phyloP scores from a whole-genome alignment of 2,888 invertebrate genomes.

The Drosophila imparisetae region DNA sequence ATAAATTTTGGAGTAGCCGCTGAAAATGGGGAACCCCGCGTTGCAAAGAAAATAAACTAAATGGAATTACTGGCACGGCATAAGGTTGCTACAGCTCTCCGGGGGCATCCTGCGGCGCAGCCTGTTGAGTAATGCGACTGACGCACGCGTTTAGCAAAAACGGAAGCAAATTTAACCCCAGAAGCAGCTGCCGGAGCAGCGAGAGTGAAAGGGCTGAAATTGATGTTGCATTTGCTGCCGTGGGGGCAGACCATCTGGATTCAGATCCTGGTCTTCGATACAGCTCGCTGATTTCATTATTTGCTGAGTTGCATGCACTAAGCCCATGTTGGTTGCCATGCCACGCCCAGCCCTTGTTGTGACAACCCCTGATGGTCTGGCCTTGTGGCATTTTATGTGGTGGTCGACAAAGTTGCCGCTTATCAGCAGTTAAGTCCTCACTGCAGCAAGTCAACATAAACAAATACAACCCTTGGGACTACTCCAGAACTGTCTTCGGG shows the following conservation, averaged over 20 bases:
- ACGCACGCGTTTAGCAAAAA: constrained; percentile 58
- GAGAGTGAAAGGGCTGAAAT: constrained; percentile 45
- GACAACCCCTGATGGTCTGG: constrained; percentile 39
- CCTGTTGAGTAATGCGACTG: constrained; percentile 65
- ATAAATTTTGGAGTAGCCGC: constrained; percentile 58
- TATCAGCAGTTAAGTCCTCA: constrained; percentile 73
- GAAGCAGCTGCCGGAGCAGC: constrained; percentile 47
- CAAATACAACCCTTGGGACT: constrained; percentile 65
- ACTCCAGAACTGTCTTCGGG: constrained; percentile 30
- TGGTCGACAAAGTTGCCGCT: constrained; percentile 71
- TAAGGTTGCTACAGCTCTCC: constrained; percentile 32
- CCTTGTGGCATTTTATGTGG: constrained; percentile 28
- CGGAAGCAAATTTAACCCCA: constrained; percentile 46
- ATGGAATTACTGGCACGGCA: constrained; percentile 60
- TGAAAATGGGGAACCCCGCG: constrained; percentile 26
- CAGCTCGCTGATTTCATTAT: constrained; percentile 46
- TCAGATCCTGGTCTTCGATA: constrained; percentile 30
- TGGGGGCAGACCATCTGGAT: constrained; percentile 44
- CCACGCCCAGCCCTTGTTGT: constrained; percentile 49
- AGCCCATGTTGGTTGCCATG: constrained; percentile 35
- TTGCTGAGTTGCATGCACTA: constrained; percentile 30
- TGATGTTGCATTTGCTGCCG: background rate
- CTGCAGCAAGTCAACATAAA: constrained; percentile 72
- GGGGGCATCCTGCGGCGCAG: constrained; percentile 58
- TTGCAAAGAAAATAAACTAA: constrained; percentile 43